A percentile compares a stretch with the other conserved stretches of the same genome.
phyloP scores from a whole-genome alignment of 2,888 invertebrate genomes.

The Drosophila lutescens region DNA sequence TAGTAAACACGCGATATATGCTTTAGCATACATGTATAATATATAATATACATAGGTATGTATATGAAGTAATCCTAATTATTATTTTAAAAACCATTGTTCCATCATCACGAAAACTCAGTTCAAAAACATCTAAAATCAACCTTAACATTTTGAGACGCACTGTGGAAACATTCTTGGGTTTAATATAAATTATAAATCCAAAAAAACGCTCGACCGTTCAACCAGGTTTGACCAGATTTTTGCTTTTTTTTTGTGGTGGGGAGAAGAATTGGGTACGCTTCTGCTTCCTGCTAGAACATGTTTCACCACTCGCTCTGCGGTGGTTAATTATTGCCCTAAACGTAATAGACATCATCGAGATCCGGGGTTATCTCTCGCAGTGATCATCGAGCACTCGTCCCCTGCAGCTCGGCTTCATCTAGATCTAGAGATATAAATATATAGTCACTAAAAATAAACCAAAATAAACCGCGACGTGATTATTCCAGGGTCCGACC shows the following conservation, averaged over 20 bases:
- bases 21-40: too few relatives aligned
- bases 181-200: constrained; percentile 15
- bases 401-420: constrained; percentile 40
- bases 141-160: not conserved
- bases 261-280: constrained; percentile 27
- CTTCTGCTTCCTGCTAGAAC: constrained; percentile 47
- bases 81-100: too few relatives aligned
- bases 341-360: constrained; percentile 32
- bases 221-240: constrained; percentile 46
- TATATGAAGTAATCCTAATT: too few relatives aligned
- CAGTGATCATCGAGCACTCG: constrained; percentile 48
- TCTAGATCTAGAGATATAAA: not conserved
- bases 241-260: constrained; percentile 4
- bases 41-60: too few relatives aligned
- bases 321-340: constrained; percentile 42
- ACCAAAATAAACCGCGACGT: not conserved
- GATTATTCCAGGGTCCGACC: constrained; percentile 81
- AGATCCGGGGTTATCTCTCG: constrained; percentile 7
- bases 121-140: not conserved
- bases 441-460: not conserved
- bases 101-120: not conserved
- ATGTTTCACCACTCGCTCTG: constrained; percentile 31
- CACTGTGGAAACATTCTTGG: constrained; percentile 15
- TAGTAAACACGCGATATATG: too few relatives aligned
- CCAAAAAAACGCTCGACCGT: constrained; percentile 10